Percentiles rank a stretch among this genome's conserved stretches.
phyloP scores from a whole-genome alignment of 2,113 vertebrate genomes.

The Neodon shergylaensis region DNA sequence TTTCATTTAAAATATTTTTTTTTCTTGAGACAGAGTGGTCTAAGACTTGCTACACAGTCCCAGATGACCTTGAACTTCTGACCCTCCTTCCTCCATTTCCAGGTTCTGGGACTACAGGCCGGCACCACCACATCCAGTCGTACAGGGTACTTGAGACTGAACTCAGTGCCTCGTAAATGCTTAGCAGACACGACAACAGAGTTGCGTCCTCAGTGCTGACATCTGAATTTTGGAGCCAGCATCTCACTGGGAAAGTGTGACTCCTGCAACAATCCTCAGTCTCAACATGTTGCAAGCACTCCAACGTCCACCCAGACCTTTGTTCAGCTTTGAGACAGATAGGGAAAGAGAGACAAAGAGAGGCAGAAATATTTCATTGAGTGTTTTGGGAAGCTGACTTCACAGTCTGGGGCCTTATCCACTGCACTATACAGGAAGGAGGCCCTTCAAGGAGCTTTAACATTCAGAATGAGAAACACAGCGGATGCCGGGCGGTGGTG shows the following conservation, averaged over 20 bases:
- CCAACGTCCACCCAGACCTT: neutral
- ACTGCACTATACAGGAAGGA: neutral
- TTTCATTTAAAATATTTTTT: neutral
- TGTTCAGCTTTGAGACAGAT: neutral
- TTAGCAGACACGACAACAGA: neutral
- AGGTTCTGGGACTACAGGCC: neutral
- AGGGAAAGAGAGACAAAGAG: slow-evolving; percentile 43
- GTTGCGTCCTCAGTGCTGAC: neutral
- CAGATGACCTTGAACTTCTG: neutral
- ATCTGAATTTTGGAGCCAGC: no score
- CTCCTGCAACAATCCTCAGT: no score
- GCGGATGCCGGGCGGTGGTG: no score
- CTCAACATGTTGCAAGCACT: neutral
- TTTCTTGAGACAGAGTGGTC: neutral
- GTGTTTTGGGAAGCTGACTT: neutral
- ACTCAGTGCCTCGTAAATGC: no score
- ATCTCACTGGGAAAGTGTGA: neutral
- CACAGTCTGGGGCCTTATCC: neutral
- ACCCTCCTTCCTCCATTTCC: neutral
- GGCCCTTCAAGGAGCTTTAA: neutral
- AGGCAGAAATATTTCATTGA: neutral
- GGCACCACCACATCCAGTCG: no score
- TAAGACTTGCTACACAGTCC: neutral
- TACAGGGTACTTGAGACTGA: neutral
- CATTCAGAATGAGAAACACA: neutral